These are phyloP conservation scores for Gerosis bhagava DNA, from an alignment of 2,888 invertebrate species.

Conservation along the genomic window DNA sequence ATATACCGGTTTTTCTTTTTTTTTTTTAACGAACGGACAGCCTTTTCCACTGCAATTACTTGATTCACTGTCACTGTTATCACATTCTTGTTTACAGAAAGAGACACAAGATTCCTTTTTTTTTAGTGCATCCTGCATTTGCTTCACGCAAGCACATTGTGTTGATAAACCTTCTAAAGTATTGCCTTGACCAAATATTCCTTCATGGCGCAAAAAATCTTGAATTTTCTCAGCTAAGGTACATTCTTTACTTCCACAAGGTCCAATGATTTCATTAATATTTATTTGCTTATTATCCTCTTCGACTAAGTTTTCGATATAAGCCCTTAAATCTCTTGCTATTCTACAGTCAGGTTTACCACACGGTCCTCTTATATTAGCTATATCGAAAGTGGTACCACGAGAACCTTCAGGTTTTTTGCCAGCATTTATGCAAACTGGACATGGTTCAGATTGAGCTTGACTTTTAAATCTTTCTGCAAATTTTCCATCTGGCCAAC, in stretches of 20 bases:
- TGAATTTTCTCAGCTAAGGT: constrained; percentile 63
- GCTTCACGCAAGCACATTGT: constrained; percentile 65
- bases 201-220: constrained; percentile 63
- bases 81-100: constrained; percentile 55
- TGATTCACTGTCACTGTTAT: constrained; percentile 45
- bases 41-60: constrained; percentile 49
- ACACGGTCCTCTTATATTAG: constrained; percentile 71
- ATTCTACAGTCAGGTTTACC: constrained; percentile 69
- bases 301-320: constrained; percentile 64
- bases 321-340: constrained; percentile 64
- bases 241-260: constrained; percentile 70
- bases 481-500: constrained; percentile 61
- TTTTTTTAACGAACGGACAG: constrained; percentile 49
- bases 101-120: constrained; percentile 50
- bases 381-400: constrained; percentile 58
- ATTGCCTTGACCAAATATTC: constrained; percentile 48
- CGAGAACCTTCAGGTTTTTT: constrained; percentile 39
- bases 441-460: constrained; percentile 57
- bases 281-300: constrained; percentile 63
- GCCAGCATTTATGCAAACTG: constrained; percentile 55
- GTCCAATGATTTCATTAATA: constrained; percentile 61
- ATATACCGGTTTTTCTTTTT: constrained; percentile 45
- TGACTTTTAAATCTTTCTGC: constrained; percentile 63
- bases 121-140: constrained; percentile 55
- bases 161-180: constrained; percentile 61